These are phyloP conservation scores for Merodon equestris DNA, from an alignment of 2,888 invertebrate genomes.

Conservation along the genomic window DNA sequence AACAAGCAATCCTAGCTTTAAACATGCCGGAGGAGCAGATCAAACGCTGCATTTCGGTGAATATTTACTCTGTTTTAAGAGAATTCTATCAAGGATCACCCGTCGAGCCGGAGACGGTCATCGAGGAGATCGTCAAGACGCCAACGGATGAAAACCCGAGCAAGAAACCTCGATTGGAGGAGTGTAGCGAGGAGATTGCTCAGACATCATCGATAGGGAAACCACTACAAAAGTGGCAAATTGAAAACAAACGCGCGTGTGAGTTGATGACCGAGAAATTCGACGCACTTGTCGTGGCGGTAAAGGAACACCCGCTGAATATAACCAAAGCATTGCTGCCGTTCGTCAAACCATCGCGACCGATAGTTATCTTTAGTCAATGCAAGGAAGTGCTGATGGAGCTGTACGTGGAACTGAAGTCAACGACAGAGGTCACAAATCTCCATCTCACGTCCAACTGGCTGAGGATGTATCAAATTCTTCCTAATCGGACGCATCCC, in stretches of 20 bases:
- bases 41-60: slow-evolving; percentile 86
- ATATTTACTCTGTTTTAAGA: slow-evolving; percentile 86
- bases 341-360: slow-evolving; percentile 90
- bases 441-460: slow-evolving; percentile 91
- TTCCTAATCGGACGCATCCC: slow-evolving; percentile 96
- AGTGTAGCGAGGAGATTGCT: slow-evolving; percentile 69
- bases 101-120: slow-evolving; percentile 45
- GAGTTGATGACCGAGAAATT: slow-evolving; percentile 83
- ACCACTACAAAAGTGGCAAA: slow-evolving; percentile 82
- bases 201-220: slow-evolving; percentile 48
- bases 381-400: slow-evolving; percentile 91
- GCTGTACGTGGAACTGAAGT: slow-evolving; percentile 88
- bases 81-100: slow-evolving; percentile 82
- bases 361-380: slow-evolving; percentile 90
- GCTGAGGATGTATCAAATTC: slow-evolving; percentile 93
- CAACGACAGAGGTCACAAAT: slow-evolving; percentile 85
- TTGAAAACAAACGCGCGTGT: slow-evolving; percentile 84
- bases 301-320: slow-evolving; percentile 91
- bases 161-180: slow-evolving; percentile 76
- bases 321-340: slow-evolving; percentile 86
- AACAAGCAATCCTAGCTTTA: slow-evolving; percentile 88
- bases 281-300: slow-evolving; percentile 88
- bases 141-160: slow-evolving; percentile 70
- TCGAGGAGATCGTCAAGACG: slow-evolving; percentile 21
- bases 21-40: slow-evolving; percentile 87